Conservation (phyloP, 2,113 vertebrate genomes). For the Gambusia holbrooki region DNA sequence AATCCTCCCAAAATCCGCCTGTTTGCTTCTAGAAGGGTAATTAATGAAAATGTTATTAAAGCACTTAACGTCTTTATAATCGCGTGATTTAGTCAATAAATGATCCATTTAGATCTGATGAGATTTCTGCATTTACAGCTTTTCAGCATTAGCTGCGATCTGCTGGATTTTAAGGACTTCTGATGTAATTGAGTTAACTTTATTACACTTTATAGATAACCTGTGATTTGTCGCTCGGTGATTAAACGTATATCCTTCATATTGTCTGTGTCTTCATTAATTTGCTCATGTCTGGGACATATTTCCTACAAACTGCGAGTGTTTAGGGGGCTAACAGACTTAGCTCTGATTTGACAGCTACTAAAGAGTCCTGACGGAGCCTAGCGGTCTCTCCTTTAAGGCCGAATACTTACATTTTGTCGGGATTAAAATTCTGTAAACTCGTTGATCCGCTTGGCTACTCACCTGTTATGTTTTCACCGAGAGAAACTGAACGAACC, state of each 20-base stretch:
- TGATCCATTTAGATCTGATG: neutral
- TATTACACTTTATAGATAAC: neutral
- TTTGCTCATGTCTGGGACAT: neutral
- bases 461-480: constrained; percentile 36
- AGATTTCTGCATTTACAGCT: too few relatives aligned
- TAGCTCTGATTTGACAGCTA: neutral
- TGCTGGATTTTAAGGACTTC: neutral
- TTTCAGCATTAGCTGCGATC: too few relatives aligned
- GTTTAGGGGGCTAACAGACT: constrained; percentile 9
- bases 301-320: neutral
- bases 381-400: fast-evolving
- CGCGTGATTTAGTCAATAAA: neutral
- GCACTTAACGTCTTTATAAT: neutral
- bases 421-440: neutral
- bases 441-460: neutral
- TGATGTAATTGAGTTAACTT: neutral
- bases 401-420: neutral
- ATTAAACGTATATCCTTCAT: neutral
- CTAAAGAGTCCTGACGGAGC: fast-evolving
- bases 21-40: neutral
- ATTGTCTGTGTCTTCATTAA: too few relatives aligned
- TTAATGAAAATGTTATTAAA: neutral
- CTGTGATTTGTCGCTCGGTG: neutral
- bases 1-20: neutral
- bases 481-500: constrained; percentile 1